Percentiles rank a stretch among this genome's conserved stretches.
These are phyloP conservation scores for Drosophila pseudotakahashii DNA, from an alignment of 2,888 invertebrate genomes.

Conservation along the genomic window DNA sequence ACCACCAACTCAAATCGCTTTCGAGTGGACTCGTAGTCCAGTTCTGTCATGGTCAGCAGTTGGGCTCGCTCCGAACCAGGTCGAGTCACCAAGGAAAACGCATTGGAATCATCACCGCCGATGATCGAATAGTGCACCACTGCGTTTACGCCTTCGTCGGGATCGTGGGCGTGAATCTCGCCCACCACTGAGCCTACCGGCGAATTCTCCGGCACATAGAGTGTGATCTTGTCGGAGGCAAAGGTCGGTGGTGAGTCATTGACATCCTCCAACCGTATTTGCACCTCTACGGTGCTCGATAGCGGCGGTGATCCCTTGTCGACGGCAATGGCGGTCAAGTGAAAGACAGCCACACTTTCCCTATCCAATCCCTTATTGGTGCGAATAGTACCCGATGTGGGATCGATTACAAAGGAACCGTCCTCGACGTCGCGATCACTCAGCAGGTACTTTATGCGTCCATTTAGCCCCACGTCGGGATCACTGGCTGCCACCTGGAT, in stretches of 20 bases:
- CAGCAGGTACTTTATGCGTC: conserved; percentile 92
- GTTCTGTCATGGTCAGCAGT: conserved; percentile 93
- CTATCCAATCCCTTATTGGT: conserved; percentile 95
- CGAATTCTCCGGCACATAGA: conserved; percentile 97
- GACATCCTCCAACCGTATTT: conserved; percentile 93
- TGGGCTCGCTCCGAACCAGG: conserved; percentile 94
- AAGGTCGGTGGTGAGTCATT: conserved; percentile 96
- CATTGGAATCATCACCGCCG: conserved; percentile 95
- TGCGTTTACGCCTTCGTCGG: conserved; percentile 96
- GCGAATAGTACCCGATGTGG: conserved; percentile 95
- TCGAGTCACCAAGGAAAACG: conserved; percentile 92
- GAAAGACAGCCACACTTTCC: conserved; percentile 94
- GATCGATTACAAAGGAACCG: conserved; percentile 96
- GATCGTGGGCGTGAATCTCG: conserved; percentile 94
- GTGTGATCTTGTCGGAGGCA: conserved; percentile 93
- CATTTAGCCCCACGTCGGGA: conserved; percentile 94
- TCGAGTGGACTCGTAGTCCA: conserved; percentile 97
- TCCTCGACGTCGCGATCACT: conserved; percentile 91
- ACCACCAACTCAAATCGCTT: conserved; percentile 95
- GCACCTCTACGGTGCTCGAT: conserved; percentile 89
- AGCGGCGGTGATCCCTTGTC: conserved; percentile 94
- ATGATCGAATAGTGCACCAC: conserved; percentile 97
- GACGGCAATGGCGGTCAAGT: conserved; percentile 93
- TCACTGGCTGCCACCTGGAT: conserved; percentile 92
- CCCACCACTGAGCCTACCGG: conserved; percentile 97